Percentiles rank a stretch among this genome's conserved stretches.
phyloP scores from a whole-genome alignment of 2,797 vertebrate species.

The Danionella dracula region DNA sequence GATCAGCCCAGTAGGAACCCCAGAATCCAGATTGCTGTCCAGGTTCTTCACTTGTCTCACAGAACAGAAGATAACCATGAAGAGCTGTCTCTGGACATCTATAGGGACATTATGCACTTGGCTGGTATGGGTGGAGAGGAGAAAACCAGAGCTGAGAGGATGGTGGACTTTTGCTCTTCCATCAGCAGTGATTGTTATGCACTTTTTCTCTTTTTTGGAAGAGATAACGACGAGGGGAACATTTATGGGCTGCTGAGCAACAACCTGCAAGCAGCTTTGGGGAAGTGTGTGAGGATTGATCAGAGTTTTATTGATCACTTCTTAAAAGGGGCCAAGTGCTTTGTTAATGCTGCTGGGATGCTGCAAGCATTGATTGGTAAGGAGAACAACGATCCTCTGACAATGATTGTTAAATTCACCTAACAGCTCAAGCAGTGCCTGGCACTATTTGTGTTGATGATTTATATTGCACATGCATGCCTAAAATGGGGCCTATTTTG shows the following conservation, averaged over 20 bases:
- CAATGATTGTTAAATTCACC: slow-evolving; percentile 68
- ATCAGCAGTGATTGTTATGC: slow-evolving; percentile 69
- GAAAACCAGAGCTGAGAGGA: slow-evolving; percentile 53
- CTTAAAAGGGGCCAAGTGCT: slow-evolving; percentile 62
- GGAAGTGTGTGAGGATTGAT: slow-evolving; percentile 60
- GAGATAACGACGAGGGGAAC: slow-evolving; percentile 53
- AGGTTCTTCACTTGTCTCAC: slow-evolving; percentile 56
- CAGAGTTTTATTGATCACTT: slow-evolving; percentile 62
- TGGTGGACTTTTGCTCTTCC: slow-evolving; percentile 69
- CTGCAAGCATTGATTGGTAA: slow-evolving; percentile 59
- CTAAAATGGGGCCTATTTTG: no score
- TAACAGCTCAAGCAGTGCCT: slow-evolving; percentile 50
- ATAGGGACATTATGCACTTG: slow-evolving; percentile 54
- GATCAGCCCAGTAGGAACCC: slow-evolving; percentile 63
- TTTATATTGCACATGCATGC: no score
- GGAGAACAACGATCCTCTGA: slow-evolving; percentile 53
- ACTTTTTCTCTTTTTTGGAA: slow-evolving; percentile 69
- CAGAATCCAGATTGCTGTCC: slow-evolving; percentile 64
- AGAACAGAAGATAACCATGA: slow-evolving; percentile 20
- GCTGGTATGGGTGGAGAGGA: slow-evolving; percentile 53
- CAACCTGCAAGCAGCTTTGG: slow-evolving; percentile 59
- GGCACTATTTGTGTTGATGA: no score
- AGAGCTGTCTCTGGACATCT: neutral
- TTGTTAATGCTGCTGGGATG: slow-evolving; percentile 63
- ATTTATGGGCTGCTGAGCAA: slow-evolving; percentile 72